A percentile compares a stretch with the other conserved stretches of the same genome.
Evolutionary conservation across 2,113 vertebrate species (phyloP).

Genomic region (Oncorhynchus gorbuscha): DNA sequence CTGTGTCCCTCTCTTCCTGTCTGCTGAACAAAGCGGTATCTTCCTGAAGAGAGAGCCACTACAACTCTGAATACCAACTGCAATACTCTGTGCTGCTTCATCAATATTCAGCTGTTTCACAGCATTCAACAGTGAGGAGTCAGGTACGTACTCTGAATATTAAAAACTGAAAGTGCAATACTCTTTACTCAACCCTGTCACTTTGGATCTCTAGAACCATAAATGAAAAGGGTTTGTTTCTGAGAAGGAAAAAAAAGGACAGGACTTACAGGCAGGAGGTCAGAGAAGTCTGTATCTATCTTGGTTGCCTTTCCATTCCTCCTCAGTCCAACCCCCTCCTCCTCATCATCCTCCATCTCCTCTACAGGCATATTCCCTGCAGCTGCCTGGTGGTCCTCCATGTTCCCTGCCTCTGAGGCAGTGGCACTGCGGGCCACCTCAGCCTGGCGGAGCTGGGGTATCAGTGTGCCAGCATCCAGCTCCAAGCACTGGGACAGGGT

Average conservation of each 20-base stretch:
- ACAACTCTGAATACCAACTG: not conserved
- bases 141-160: not conserved
- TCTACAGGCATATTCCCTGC: constrained; percentile 30
- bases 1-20: not conserved
- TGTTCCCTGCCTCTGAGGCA: constrained; percentile 8
- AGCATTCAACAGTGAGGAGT: not conserved
- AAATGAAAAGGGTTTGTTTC: no score
- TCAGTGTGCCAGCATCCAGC: constrained; percentile 73
- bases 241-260: not conserved
- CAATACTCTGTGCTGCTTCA: not conserved
- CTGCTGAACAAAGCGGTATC: not conserved
- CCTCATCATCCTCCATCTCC: constrained; percentile 63
- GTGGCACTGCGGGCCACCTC: constrained; percentile 57
- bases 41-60: not conserved
- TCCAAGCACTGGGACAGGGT: constrained; percentile 82
- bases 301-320: constrained; percentile 61
- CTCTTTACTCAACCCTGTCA: not conserved
- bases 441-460: constrained; percentile 77
- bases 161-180: not conserved
- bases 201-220: no score
- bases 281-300: constrained; percentile 78
- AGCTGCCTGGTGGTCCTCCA: constrained; percentile 29
- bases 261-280: constrained; percentile 88
- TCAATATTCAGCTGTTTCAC: not conserved
- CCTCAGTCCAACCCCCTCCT: constrained; percentile 62